Evolutionary conservation across 2,888 invertebrate species (phyloP), one percentile per base, ranked within the genome.

Genomic region (Xestia c-nigrum): DNA sequence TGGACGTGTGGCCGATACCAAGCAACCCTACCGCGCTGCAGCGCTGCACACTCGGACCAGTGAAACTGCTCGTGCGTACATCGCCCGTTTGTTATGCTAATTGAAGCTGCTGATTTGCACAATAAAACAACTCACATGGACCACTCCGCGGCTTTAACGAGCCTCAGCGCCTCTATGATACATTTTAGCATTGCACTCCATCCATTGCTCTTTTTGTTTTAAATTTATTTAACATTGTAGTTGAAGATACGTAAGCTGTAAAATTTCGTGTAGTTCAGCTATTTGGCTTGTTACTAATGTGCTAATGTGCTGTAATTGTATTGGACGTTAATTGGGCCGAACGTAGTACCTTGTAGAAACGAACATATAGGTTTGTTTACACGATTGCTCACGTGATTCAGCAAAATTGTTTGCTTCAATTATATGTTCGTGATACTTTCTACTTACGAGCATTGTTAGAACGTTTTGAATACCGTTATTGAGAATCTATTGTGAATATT

Each of bases 1-100:
- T 90, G 92, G 89, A 95, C 95, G 96, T 95, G 96, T 92, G 90
- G 91, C 90, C 89, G 93, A 92, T 95, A 94, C 94, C 92, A 94
- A 94, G 91, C 90, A 90, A 89, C 89, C 89, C 88, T 81, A 72
- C 50, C 59, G 71, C 68, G 64, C 75, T 47, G 80, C 67, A 81
- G 64, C 64, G 43, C 43, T 64, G 64, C 64, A 80, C 78, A 76
- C 73, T 67, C 65, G 63, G 76, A 50, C 81, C 83, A 84, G 77
- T 83, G 84, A 76, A 87, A 85, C 86, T 86, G 87, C 80, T 87
- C 90, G 90, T 90, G 90, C 90, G 90, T 91, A 84, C 85, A 83
- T 83, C 83, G 85, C 82, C 90, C 93, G 94, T 94, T 95, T 95
- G 95, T 94, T 94, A 94, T 94, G 94, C 93, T 95, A 95, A 95